Base-by-base conservation (phyloP, 2,113 vertebrate genomes). In the Dipodomys ordii region DNA sequence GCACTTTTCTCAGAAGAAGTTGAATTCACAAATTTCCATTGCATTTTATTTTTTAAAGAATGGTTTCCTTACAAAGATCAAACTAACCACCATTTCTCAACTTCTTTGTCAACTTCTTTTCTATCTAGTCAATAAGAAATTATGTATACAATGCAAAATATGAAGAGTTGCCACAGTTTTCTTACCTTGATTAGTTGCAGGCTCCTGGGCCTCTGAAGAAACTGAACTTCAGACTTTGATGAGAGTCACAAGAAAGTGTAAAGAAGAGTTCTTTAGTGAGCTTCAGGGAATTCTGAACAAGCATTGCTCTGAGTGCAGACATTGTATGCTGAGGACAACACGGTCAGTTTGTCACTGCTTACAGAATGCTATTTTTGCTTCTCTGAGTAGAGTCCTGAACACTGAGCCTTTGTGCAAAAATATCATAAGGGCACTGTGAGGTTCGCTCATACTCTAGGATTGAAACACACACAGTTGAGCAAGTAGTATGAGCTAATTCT, bases 341-440 rank as follows among this genome's bases (percentile, higher is more conserved):
- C 92, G 97, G 95, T 92, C 96, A 97, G 95, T 97, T 93, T 97
- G 97, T 97, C 97, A 91, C 92, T 97, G 97, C 97, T 96, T 77
- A 92, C 90, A 98, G 97, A 78, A 7, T 87, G 97, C 97, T 98
- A 98, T 98, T 98, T 98, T 97, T 96, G 96, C 98, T 97, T 96
- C 97, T 98, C 98, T 97, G 98, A 94, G 97, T 96, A 95, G 97
- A 98, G 98, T 98, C 98, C 98, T 82, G 98, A 98, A 99, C 99
- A 99, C 98, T 98, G 98, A 97, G 96, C 95, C 98, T 98, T 99
- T 99, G 99, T 99, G 99, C 98, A 89, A 92, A 95, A 97, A 96
- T 97, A 97, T 97, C 97, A 98, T 98, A 98, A 98, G 95, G 98
- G 96, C 96, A 92, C 96, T 97, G 98, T 97, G 97, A 98, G 97